These are phyloP conservation scores for Harpagus bidentatus DNA, from an alignment of 2,113 vertebrate species.

Conservation along the genomic window DNA sequence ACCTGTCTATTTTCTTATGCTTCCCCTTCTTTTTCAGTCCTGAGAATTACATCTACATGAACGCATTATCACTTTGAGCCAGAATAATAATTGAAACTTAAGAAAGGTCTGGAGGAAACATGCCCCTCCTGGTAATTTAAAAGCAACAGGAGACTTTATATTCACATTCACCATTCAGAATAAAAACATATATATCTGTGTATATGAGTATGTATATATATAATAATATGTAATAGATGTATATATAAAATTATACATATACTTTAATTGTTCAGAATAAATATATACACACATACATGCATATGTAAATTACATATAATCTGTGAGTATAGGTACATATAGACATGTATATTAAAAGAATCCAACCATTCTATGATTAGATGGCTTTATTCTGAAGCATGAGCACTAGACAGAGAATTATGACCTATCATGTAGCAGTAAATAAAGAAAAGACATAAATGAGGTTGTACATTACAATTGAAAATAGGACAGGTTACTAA, in stretches of 20 bases:
- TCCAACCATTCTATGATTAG: neutral
- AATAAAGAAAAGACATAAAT: slow-evolving; percentile 52
- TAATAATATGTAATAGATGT: no score
- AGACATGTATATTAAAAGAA: neutral
- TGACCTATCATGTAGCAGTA: neutral
- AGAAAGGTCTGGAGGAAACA: neutral
- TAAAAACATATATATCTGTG: neutral
- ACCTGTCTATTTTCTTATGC: neutral
- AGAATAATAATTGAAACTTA: neutral
- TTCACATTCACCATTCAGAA: neutral
- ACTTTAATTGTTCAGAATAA: neutral
- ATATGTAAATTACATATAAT: neutral
- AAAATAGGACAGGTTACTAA: slow-evolving; percentile 67
- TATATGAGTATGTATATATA: neutral
- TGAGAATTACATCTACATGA: neutral
- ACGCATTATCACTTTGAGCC: neutral
- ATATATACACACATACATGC: neutral
- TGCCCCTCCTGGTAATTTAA: neutral
- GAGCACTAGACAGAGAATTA: neutral
- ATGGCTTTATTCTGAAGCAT: neutral
- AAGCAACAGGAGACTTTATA: neutral
- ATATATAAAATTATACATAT: neutral
- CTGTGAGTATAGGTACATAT: neutral
- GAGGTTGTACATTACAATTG: slow-evolving; percentile 66
- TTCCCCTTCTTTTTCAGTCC: neutral